A percentile compares a stretch with the other conserved stretches of the same genome.
These are phyloP conservation scores for Spodoptera exigua DNA, from an alignment of 2,888 invertebrate genomes.

Conservation along the genomic window DNA sequence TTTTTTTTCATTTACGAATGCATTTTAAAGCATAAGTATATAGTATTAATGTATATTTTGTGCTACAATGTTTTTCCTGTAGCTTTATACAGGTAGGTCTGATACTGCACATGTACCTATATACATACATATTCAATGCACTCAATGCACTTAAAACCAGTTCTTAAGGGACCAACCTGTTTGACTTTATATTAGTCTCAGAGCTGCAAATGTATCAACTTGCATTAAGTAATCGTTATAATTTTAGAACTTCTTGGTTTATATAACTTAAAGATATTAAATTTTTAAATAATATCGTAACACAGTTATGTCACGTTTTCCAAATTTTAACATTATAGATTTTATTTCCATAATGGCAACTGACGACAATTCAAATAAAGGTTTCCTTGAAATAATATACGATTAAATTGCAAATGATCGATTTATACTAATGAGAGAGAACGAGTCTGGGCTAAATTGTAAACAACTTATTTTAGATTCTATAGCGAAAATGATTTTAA, in stretches of 20 bases:
- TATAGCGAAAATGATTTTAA: too few species aligned
- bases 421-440: slow-evolving; percentile 34
- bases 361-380: background rate
- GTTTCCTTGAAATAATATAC: slow-evolving; percentile 28
- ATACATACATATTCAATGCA: slow-evolving; percentile 12
- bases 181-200: background rate
- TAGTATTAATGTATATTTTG: background rate
- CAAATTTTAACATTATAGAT: background rate
- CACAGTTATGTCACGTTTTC: background rate
- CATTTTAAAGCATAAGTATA: too few species aligned
- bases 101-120: background rate
- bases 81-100: background rate
- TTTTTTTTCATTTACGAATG: background rate
- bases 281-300: too few species aligned
- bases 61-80: slow-evolving; percentile 1
- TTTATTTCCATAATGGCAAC: background rate
- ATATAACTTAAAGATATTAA: background rate
- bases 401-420: slow-evolving; percentile 3
- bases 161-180: slow-evolving; percentile 19
- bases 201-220: background rate
- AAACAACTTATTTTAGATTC: slow-evolving; percentile 16
- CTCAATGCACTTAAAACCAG: slow-evolving; percentile 20
- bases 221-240: background rate
- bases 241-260: background rate
- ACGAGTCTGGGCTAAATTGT: background rate